A percentile compares a stretch with the other conserved stretches of the same genome.
These are phyloP conservation scores for Aphrocallistes beatrix DNA, from an alignment of 37 sponge, comb jelly and placozoan genomes.

Conservation along the genomic window DNA sequence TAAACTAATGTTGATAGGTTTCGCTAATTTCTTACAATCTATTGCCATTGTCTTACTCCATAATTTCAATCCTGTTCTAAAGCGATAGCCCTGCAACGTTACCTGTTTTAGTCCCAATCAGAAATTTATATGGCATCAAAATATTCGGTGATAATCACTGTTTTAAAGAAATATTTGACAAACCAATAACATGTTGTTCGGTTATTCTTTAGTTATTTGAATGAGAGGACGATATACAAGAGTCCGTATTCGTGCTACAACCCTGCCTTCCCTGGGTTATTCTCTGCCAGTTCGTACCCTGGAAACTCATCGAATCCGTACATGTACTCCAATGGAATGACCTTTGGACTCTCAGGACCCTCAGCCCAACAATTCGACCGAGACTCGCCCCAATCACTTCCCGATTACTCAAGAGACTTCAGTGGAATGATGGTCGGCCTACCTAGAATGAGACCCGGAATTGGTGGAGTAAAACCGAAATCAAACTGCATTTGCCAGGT, in stretches of 20 bases:
- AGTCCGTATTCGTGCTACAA: conserved; percentile 9
- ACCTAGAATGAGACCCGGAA: background rate
- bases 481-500: conserved; percentile 16
- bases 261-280: background rate
- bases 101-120: background rate
- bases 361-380: conserved; percentile 11
- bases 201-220: background rate
- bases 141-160: background rate
- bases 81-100: too few species aligned
- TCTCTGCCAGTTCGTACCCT: conserved; percentile 3
- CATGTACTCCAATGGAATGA: background rate
- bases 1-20: conserved; percentile 12
- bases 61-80: background rate
- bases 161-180: too few species aligned
- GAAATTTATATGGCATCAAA: background rate
- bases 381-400: conserved; percentile 7
- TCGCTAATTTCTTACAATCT: conserved; percentile 1
- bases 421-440: conserved; percentile 8
- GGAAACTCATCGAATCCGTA: conserved; percentile 4
- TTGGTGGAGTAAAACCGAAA: background rate
- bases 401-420: conserved; percentile 2
- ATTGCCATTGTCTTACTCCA: background rate
- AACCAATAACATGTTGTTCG: too few species aligned
- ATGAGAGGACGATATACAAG: background rate
- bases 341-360: conserved; percentile 14